Base-by-base conservation (phyloP, 1,140 invertebrate species). In the Zaprionus nigranus region DNA sequence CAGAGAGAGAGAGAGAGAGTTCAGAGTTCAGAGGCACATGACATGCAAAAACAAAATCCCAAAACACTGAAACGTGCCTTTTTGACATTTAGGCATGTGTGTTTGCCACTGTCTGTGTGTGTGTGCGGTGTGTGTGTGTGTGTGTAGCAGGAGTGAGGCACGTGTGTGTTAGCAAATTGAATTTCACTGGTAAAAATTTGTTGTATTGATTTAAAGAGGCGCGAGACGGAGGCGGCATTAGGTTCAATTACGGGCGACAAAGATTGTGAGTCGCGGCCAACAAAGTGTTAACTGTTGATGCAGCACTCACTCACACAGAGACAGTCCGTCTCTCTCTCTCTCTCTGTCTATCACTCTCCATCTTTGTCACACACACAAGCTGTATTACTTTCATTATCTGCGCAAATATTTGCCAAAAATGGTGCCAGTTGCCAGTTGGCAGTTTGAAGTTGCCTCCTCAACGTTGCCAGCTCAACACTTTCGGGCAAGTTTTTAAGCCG, bases 11-110 rank as follows among this genome's bases (percentile, higher is more conserved):
- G 24, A 26, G 24, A 49, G 49, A 57, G 62, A 73, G 69, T 77
- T 77, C 61, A 77, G 73, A 77, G 75, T 77, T 77, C 57, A 53
- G 9, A 22, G 73, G 59, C 69, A 75, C 66, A 79, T 80, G 78
- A 79, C 77, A 87, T 82, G 80, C 77, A 87, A 82, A 80, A 73
- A 82, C 63, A 71, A 88, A 88, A 81, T 88, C 81, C 83, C 70
- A 88, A 88, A 88, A 83, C 85, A 90, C 81, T 84, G 85, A 71
- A 88, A 88, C 84, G 85, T 88, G 85, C 78, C 58, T 79, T 90
- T 75, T 84, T 81, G 70, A 84, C 85, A 84, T 84, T 90, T 90
- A 56, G 60, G 67, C 66, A 61, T 79, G 78, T 81, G 79, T 58
- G 75, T 24, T 54, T 69, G 54, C 36, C 56, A 46, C 3, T 22